Evolutionary conservation across 2,797 vertebrate genomes (phyloP).

Genomic region (Sebastes aleutianus): DNA sequence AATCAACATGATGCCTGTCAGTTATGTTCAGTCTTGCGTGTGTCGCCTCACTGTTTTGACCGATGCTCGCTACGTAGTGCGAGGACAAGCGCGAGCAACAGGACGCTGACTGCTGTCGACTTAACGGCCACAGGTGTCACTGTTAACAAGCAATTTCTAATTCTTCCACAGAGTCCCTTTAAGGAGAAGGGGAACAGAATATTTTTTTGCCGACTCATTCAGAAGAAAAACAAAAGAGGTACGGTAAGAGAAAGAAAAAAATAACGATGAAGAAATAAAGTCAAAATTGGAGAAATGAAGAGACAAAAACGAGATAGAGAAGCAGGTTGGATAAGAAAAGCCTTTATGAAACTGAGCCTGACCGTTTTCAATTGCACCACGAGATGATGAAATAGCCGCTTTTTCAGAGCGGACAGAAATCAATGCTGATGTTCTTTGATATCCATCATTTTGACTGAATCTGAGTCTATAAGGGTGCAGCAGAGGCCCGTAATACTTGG

Average conservation of each 20-base stretch:
- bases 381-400: slow-evolving; percentile 63
- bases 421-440: slow-evolving; percentile 61
- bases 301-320: background rate
- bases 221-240: background rate
- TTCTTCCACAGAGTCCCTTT: too few species aligned
- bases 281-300: background rate
- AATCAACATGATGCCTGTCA: too few species aligned
- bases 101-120: too few species aligned
- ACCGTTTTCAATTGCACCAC: slow-evolving; percentile 36
- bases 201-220: background rate
- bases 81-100: too few species aligned
- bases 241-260: background rate
- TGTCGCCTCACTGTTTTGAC: too few species aligned
- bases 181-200: too few species aligned
- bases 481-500: slow-evolving; percentile 10
- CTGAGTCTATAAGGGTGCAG: slow-evolving; percentile 36
- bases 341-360: slow-evolving; percentile 26
- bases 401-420: slow-evolving; percentile 68
- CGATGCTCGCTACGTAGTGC: too few species aligned
- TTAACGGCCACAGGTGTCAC: too few species aligned
- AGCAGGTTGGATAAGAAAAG: background rate
- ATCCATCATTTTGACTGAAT: slow-evolving; percentile 74
- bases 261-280: background rate
- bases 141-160: too few species aligned
- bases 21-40: too few species aligned